Percentiles rank a stretch among this genome's conserved stretches.
Evolutionary conservation across 2,888 invertebrate species (phyloP).

Genomic region (Coecobrya sp.): DNA sequence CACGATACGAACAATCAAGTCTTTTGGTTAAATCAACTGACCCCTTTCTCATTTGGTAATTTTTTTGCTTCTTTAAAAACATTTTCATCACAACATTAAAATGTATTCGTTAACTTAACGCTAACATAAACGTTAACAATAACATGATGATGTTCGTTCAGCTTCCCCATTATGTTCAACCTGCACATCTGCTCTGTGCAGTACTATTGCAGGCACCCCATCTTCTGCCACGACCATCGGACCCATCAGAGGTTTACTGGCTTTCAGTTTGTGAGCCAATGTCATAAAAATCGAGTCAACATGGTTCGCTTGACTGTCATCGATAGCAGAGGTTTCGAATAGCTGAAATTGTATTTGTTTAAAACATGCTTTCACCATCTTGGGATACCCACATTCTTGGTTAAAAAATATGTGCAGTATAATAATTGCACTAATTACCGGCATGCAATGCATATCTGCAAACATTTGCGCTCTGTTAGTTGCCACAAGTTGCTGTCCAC

Average conservation of each 20-base stretch:
- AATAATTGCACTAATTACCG: conserved; percentile 88
- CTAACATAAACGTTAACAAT: conserved; percentile 50
- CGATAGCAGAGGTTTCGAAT: conserved; percentile 94
- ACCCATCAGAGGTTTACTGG: conserved; percentile 90
- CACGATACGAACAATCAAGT: not conserved
- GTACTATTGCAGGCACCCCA: conserved; percentile 82
- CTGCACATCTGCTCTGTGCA: conserved; percentile 86
- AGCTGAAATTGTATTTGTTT: conserved; percentile 88
- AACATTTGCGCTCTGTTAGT: conserved; percentile 92
- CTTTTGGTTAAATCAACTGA: not conserved
- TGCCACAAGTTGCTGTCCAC: conserved; percentile 90
- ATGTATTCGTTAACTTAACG: too few relatives aligned
- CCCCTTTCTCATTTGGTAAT: not conserved
- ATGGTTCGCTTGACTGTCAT: conserved; percentile 92
- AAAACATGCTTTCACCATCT: conserved; percentile 20
- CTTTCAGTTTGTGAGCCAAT: conserved; percentile 93
- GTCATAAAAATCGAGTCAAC: conserved; percentile 95
- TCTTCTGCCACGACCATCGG: conserved; percentile 75
- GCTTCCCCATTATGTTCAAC: conserved; percentile 74
- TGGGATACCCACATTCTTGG: too few relatives aligned
- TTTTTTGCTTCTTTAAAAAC: not conserved
- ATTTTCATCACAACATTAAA: not conserved
- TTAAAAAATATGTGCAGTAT: too few relatives aligned
- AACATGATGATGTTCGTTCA: conserved; percentile 72
- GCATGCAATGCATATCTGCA: conserved; percentile 92